Conservation (phyloP, 2,113 vertebrate genomes). For the Prionailurus viverrinus region DNA sequence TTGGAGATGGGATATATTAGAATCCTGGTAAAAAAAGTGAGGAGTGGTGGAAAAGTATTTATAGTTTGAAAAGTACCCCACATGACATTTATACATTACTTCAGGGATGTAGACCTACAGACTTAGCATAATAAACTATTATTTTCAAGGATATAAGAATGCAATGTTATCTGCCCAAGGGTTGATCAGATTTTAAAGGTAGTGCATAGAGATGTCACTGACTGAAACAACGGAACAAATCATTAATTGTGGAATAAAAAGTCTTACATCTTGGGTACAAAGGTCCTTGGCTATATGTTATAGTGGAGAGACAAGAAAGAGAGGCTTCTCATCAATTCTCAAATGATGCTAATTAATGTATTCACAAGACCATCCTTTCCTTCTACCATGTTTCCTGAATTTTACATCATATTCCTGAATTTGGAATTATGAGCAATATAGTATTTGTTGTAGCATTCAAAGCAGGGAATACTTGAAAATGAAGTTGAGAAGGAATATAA, state of each 20-base stretch:
- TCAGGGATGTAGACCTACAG: not conserved
- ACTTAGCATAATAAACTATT: not conserved
- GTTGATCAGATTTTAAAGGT: not conserved
- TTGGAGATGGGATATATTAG: not conserved
- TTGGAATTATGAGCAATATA: not conserved
- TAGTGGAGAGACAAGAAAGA: not conserved
- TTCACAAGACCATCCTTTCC: not conserved
- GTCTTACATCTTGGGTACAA: not conserved
- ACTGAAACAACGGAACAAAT: not conserved
- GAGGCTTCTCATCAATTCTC: not conserved
- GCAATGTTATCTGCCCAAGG: not conserved
- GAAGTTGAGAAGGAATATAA: not conserved
- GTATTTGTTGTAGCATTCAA: not conserved
- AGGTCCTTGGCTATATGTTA: not conserved
- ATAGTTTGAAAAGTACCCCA: not conserved
- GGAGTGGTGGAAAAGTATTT: not conserved
- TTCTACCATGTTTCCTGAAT: not conserved
- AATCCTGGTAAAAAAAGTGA: not conserved
- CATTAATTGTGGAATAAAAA: not conserved
- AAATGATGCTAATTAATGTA: not conserved
- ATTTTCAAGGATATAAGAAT: not conserved
- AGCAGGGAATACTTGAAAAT: not conserved
- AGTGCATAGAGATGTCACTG: not conserved
- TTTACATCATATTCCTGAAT: not conserved
- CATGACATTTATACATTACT: not conserved